These are phyloP conservation scores for Amiota mariae DNA, from an alignment of 2,888 invertebrate genomes.

Conservation along the genomic window DNA sequence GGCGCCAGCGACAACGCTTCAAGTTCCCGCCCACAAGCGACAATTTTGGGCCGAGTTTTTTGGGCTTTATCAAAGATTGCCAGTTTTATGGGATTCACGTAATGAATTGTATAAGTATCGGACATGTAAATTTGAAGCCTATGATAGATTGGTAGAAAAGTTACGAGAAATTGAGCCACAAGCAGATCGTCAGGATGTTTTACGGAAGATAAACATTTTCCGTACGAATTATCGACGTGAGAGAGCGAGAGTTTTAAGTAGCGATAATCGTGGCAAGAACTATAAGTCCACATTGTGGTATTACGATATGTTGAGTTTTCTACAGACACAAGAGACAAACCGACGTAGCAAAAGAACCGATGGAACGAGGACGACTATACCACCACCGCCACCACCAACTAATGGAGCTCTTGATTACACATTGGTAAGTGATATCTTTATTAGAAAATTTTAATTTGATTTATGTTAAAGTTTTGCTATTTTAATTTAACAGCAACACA, in stretches of 20 bases:
- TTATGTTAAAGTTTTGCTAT: background rate
- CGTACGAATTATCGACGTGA: slow-evolving; percentile 67
- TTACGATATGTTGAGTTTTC: slow-evolving; percentile 59
- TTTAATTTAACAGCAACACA: slow-evolving; percentile 5
- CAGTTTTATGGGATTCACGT: slow-evolving; percentile 62
- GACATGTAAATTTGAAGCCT: slow-evolving; percentile 56
- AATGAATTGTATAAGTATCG: slow-evolving; percentile 60
- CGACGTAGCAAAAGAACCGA: slow-evolving; percentile 28
- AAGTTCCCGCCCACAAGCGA: slow-evolving; percentile 53
- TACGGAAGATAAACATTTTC: slow-evolving; percentile 68
- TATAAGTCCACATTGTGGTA: slow-evolving; percentile 68
- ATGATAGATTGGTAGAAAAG: slow-evolving; percentile 60
- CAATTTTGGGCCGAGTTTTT: slow-evolving; percentile 68
- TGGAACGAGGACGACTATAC: background rate
- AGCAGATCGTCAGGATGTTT: slow-evolving; percentile 65
- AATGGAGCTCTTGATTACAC: background rate
- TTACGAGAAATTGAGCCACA: slow-evolving; percentile 63
- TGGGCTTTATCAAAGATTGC: slow-evolving; percentile 62
- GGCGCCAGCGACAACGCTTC: slow-evolving; percentile 42
- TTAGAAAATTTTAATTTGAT: background rate
- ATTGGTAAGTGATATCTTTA: slow-evolving; percentile 3
- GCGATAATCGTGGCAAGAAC: slow-evolving; percentile 51
- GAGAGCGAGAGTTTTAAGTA: slow-evolving; percentile 61
- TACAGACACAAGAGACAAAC: slow-evolving; percentile 34
- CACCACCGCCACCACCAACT: background rate